Percentiles rank a stretch among this genome's conserved stretches.
Conservation (phyloP, 2,888 invertebrate genomes). For the Lymantria monacha region DNA sequence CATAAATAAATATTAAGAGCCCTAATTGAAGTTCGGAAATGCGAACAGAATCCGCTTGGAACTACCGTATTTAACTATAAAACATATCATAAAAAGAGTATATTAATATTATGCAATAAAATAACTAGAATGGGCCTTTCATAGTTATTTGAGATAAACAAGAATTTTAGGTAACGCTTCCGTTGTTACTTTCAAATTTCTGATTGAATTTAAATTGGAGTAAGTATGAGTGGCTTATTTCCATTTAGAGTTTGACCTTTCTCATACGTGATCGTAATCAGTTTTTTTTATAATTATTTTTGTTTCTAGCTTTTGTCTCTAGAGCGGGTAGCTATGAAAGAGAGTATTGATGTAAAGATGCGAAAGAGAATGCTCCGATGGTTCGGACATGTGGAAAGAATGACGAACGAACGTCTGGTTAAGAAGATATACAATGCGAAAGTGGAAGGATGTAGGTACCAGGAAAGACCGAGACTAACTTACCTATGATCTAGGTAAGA, state of each 20-base stretch:
- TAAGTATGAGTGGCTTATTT: slow-evolving; percentile 6
- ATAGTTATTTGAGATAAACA: slow-evolving; percentile 12
- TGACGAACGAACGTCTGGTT: too few species aligned
- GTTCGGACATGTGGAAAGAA: too few species aligned
- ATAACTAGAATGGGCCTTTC: slow-evolving; percentile 11
- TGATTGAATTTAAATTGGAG: slow-evolving; percentile 17
- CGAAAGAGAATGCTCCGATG: too few species aligned
- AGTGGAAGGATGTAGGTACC: too few species aligned
- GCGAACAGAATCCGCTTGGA: slow-evolving; percentile 6
- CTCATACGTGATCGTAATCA: background rate
- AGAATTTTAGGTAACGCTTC: slow-evolving; percentile 18
- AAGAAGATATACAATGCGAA: too few species aligned
- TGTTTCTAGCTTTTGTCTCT: too few species aligned
- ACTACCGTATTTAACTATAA: slow-evolving; percentile 6
- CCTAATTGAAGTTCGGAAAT: slow-evolving; percentile 24
- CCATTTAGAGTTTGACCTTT: slow-evolving; percentile 15
- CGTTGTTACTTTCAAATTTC: slow-evolving; percentile 24
- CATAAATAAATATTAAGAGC: slow-evolving; percentile 13
- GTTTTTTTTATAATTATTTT: background rate
- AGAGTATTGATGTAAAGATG: too few species aligned
- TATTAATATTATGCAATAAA: slow-evolving; percentile 17
- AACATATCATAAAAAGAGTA: slow-evolving; percentile 14
- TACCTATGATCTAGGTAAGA: too few species aligned
- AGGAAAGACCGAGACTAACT: too few species aligned
- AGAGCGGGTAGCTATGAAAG: too few species aligned